Percentiles rank a stretch among this genome's conserved stretches.
phyloP scores from a whole-genome alignment of 2,113 vertebrate species.

The Myrmecobius fasciatus region DNA sequence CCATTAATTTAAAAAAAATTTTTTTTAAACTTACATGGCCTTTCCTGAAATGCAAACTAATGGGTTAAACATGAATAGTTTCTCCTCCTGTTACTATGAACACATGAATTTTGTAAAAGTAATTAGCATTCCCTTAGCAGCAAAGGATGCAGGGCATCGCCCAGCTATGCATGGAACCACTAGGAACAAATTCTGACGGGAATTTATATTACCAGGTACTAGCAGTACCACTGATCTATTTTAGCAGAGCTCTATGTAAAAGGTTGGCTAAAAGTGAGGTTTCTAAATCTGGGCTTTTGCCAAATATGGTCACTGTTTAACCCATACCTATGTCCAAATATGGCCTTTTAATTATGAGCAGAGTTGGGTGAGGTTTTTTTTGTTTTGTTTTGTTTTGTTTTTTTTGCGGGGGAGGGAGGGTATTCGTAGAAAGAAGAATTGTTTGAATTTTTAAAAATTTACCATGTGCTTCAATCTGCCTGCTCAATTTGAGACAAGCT shows the following conservation, averaged over 20 bases:
- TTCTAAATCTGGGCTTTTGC: conserved; percentile 69
- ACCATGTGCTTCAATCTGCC: conserved; percentile 52
- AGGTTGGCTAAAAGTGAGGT: conserved; percentile 43
- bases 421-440: not conserved
- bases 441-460: conserved; percentile 26
- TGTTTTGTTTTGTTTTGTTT: not conserved
- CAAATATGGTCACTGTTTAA: conserved; percentile 72
- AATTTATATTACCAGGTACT: not conserved
- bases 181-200: conserved; percentile 23
- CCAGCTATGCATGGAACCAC: not conserved
- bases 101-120: not conserved
- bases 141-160: not conserved
- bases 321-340: conserved; percentile 69
- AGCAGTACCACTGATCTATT: conserved; percentile 26
- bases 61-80: conserved; percentile 39
- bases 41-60: conserved; percentile 22
- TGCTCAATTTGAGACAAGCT: conserved; percentile 61
- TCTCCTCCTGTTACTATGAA: conserved; percentile 32
- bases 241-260: conserved; percentile 52
- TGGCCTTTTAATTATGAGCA: conserved; percentile 54
- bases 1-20: not conserved
- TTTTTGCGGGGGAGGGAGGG: not conserved
- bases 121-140: conserved; percentile 34
- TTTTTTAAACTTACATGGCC: not conserved
- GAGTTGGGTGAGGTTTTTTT: too few relatives aligned